Evolutionary conservation across 1,140 invertebrate species (phyloP).

Genomic region (Neodiprion virginianus): DNA sequence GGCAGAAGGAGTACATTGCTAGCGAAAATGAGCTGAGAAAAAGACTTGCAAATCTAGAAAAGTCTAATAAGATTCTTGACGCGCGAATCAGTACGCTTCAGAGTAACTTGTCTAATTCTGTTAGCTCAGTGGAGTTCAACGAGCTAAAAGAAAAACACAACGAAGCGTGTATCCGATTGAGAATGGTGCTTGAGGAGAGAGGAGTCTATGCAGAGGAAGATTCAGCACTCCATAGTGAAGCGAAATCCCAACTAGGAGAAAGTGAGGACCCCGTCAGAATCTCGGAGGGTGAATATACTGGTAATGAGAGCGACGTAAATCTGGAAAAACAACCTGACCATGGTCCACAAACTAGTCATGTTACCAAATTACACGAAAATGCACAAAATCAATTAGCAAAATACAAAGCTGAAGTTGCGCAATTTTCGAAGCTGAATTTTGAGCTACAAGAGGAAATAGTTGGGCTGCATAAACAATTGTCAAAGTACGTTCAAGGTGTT

Average conservation of each 20-base stretch:
- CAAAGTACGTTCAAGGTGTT: conserved; percentile 43
- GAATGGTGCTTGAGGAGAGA: conserved; percentile 42
- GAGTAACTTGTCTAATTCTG: conserved; percentile 43
- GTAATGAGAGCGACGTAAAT: conserved; percentile 23
- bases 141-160: conserved; percentile 51
- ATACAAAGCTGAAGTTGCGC: conserved; percentile 47
- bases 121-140: conserved; percentile 42
- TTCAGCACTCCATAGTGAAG: conserved; percentile 19
- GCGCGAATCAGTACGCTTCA: conserved; percentile 42
- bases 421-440: conserved; percentile 47
- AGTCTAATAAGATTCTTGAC: conserved; percentile 43
- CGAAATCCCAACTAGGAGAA: conserved; percentile 35
- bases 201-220: conserved; percentile 5
- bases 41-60: conserved; percentile 44
- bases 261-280: conserved; percentile 26
- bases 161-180: conserved; percentile 48
- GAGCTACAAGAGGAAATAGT: conserved; percentile 55
- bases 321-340: conserved; percentile 7
- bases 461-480: conserved; percentile 49
- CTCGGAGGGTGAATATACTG: conserved; percentile 2
- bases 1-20: conserved; percentile 44
- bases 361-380: conserved; percentile 53
- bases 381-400: conserved; percentile 57
- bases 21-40: conserved; percentile 42
- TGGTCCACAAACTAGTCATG: conserved; percentile 36